These are phyloP conservation scores for Cyclura pinguis DNA, from an alignment of 2,797 vertebrate genomes.

Conservation along the genomic window DNA sequence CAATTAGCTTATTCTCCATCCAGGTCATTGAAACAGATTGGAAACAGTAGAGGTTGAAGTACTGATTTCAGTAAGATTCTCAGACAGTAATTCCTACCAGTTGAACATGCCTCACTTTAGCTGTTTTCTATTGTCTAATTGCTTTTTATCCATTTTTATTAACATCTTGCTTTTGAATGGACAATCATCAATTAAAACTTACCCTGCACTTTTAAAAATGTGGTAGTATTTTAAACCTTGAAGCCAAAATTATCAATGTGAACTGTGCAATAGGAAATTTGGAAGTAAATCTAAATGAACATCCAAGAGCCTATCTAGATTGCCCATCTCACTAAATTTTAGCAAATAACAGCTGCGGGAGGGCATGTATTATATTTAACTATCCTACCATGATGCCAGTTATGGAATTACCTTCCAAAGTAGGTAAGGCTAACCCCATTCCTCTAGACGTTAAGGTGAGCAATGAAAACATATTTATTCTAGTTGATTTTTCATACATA, in stretches of 20 bases:
- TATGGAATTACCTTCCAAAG: not conserved
- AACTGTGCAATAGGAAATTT: not conserved
- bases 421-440: not conserved
- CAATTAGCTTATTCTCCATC: conserved; percentile 59
- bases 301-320: not conserved
- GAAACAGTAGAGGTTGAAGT: conserved; percentile 47
- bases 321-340: not conserved
- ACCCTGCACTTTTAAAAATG: not conserved
- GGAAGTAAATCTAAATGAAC: accelerated
- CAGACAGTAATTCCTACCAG: conserved; percentile 19
- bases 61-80: conserved; percentile 8
- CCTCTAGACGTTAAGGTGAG: not conserved
- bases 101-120: not conserved
- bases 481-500: not conserved
- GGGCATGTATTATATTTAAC: not conserved
- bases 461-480: not conserved
- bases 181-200: conserved; percentile 5
- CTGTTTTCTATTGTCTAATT: conserved; percentile 24
- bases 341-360: not conserved
- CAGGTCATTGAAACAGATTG: conserved; percentile 32
- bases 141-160: conserved; percentile 20
- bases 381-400: not conserved
- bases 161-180: not conserved
- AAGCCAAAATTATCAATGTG: conserved; percentile 5
- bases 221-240: not conserved